phyloP scores from a whole-genome alignment of 2,888 invertebrate species.

The Dusona sp. region DNA sequence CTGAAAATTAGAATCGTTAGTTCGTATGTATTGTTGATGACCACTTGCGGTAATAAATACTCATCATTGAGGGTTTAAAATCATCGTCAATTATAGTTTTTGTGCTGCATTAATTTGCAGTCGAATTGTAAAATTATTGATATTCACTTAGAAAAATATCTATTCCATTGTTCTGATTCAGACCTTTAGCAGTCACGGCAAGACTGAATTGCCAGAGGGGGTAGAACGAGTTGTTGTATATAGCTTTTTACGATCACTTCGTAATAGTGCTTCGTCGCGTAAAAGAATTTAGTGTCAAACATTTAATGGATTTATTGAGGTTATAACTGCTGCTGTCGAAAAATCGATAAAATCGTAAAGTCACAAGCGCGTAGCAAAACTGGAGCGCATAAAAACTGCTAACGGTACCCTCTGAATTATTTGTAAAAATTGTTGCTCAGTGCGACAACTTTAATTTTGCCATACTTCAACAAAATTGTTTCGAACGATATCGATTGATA shows the following conservation, averaged over 20 bases:
- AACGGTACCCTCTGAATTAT: background rate
- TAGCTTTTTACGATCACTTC: background rate
- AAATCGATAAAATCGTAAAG: conserved; percentile 10
- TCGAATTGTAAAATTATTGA: background rate
- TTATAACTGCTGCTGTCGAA: conserved; percentile 1
- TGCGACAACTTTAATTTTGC: background rate
- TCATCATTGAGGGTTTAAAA: too few relatives aligned
- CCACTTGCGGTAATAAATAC: too few relatives aligned
- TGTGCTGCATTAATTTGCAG: too few relatives aligned
- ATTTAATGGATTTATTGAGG: conserved; percentile 6
- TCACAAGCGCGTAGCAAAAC: background rate
- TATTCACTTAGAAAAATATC: background rate
- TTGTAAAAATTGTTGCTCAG: background rate
- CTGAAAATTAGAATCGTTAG: too few relatives aligned
- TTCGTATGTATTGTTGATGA: too few relatives aligned
- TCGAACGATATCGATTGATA: too few relatives aligned
- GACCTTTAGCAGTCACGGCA: background rate
- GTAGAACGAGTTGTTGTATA: background rate
- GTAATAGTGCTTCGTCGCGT: conserved; percentile 1
- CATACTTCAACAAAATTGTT: too few relatives aligned
- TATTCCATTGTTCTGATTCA: background rate
- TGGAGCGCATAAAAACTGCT: background rate
- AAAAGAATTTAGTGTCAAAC: conserved; percentile 13
- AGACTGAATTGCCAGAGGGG: background rate
- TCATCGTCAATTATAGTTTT: too few relatives aligned